phyloP scores from a whole-genome alignment of 2,888 invertebrate genomes.

The Dione juno region DNA sequence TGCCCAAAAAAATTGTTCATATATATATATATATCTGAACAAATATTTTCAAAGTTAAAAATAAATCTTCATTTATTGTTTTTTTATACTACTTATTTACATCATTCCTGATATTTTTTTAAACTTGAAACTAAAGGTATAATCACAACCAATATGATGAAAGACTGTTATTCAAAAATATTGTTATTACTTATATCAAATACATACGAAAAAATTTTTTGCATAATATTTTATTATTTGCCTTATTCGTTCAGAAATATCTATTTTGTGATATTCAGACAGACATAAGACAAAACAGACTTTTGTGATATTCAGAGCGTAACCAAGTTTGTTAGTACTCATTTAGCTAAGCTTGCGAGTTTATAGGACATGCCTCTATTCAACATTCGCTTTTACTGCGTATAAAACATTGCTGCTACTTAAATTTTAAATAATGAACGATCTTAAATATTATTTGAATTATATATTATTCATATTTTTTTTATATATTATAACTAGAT shows the following conservation, averaged over 20 bases:
- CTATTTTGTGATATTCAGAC: constrained; percentile 33
- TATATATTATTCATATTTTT: no score
- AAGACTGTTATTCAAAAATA: no score
- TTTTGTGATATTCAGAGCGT: constrained; percentile 39
- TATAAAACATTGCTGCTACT: constrained; percentile 7
- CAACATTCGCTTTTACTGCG: constrained; percentile 22
- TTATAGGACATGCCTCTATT: constrained; percentile 38
- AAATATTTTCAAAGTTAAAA: no score
- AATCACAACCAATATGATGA: no score
- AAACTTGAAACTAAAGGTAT: no score
- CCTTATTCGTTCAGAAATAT: constrained; percentile 17
- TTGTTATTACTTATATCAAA: not conserved
- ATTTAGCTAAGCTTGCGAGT: constrained; percentile 29
- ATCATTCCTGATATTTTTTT: not conserved
- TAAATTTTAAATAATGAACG: not conserved
- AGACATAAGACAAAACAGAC: not conserved
- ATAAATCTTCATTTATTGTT: no score
- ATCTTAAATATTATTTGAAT: no score
- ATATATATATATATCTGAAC: not conserved
- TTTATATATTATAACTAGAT: no score
- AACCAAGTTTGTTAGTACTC: constrained; percentile 31
- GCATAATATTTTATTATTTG: constrained; percentile 9
- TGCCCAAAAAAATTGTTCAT: not conserved
- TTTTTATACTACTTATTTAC: not conserved
- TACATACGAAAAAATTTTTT: constrained; percentile 32